These are phyloP conservation scores for Neotoma lepida DNA, from an alignment of 2,113 vertebrate genomes.

Conservation along the genomic window DNA sequence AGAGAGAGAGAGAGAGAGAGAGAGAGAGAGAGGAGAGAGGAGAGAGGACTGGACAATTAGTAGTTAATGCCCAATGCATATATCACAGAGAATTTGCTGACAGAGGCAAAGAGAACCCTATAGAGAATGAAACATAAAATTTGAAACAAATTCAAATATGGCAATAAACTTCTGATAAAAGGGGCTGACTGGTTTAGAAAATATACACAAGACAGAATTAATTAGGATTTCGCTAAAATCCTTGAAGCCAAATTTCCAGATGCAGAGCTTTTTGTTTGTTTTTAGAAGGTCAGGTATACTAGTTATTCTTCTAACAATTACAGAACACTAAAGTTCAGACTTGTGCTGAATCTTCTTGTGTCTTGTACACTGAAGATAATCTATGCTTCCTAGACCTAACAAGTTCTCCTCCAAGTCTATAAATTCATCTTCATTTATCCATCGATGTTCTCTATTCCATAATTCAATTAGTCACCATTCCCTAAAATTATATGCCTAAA, in stretches of 20 bases:
- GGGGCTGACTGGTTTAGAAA: neutral
- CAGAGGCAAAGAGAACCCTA: neutral
- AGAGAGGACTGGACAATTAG: neutral
- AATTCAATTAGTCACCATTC: neutral
- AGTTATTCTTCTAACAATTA: neutral
- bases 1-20: too few relatives aligned
- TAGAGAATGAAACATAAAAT: neutral
- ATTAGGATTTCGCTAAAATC: neutral
- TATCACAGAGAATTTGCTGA: neutral
- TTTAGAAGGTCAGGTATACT: neutral
- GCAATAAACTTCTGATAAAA: neutral
- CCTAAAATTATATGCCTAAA: neutral
- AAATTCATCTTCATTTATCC: neutral
- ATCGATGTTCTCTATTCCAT: slow-evolving; percentile 1
- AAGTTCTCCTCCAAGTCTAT: neutral
- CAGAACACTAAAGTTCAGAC: neutral
- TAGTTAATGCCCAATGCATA: neutral
- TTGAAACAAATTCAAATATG: neutral
- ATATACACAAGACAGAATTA: neutral
- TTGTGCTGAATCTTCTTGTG: neutral
- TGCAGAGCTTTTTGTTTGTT: neutral
- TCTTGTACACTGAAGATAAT: neutral
- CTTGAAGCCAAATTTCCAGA: neutral
- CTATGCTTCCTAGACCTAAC: neutral
- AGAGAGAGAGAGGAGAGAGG: too few relatives aligned